A percentile compares a stretch with the other conserved stretches of the same genome.
These are phyloP conservation scores for Drosophila saltans DNA, from an alignment of 1,140 invertebrate species.

Conservation along the genomic window DNA sequence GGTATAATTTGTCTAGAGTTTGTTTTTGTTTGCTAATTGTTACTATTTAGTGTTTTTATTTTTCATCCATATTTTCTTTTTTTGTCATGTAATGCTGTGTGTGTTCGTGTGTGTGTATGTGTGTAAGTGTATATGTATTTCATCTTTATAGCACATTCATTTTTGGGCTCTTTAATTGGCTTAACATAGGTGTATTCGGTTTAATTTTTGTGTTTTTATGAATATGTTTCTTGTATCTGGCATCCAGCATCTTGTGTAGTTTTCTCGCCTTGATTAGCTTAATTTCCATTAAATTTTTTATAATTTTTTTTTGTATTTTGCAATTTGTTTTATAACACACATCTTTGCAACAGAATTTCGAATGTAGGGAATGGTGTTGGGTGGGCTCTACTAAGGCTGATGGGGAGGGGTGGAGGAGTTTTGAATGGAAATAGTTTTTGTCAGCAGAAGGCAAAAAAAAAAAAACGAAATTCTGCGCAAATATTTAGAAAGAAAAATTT, in stretches of 20 bases:
- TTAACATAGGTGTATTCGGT: conserved; percentile 55
- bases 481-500: conserved; percentile 16
- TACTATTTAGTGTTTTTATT: conserved; percentile 38
- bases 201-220: conserved; percentile 28
- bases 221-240: conserved; percentile 22
- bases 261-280: neutral
- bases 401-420: neutral
- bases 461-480: conserved; percentile 51
- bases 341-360: conserved; percentile 54
- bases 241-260: conserved; percentile 1
- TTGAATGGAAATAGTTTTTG: conserved; percentile 39
- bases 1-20: conserved; percentile 70
- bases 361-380: neutral
- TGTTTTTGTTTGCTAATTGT: conserved; percentile 54
- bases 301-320: conserved; percentile 21
- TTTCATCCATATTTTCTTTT: conserved; percentile 21
- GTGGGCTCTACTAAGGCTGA: conserved; percentile 9
- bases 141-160: conserved; percentile 39
- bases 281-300: conserved; percentile 1
- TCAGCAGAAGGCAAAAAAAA: conserved; percentile 64
- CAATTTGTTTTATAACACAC: conserved; percentile 41
- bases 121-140: conserved; percentile 18
- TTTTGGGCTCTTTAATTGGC: conserved; percentile 57
- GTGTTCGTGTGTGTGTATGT: conserved; percentile 12
- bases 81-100: conserved; percentile 19